Base-by-base conservation (phyloP, 2,113 vertebrate species). In the Alces alces region DNA sequence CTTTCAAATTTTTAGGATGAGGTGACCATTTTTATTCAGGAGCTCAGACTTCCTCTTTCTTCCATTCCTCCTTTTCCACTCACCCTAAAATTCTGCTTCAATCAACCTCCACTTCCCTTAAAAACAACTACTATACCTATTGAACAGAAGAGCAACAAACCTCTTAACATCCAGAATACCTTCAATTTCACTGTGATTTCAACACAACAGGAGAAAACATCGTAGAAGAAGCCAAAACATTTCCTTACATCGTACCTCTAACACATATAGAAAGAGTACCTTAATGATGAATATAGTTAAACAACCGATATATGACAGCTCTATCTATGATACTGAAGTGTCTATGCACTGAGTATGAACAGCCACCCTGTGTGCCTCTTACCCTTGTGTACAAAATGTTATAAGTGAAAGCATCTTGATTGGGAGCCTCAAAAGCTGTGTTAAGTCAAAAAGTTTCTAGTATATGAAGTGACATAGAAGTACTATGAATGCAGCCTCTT, bases 401-500 rank as follows among this genome's bases (percentile, higher is more conserved):
- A 11, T 54, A 94, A 0, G 57, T 33, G 12, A 95, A 90, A 60
- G 45, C 55, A 95, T 10, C 14, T 83, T 97, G 36, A 57, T 15
- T 28, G 55, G 80, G n/a, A 90, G 25, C 58, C 57, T 92, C 50
- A 96, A 82, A 89, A 97, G 3, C 55, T 64, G n/a, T 82, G 64
- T 86, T 82, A 39, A 79, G 92, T 30, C n/a, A 30, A 23, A 28
- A 84, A 86, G 55, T 91, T 86, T 76, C 73, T 87, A 70, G 70
- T 52, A 73, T n/a, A 54, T 95, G 14, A 80, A 76, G 45, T 52
- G 3, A 94, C 61, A 96, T 0, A 93, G n/a, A 93, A 95, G 27
- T 45, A 82, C n/a, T 45, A 88, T 28, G 28, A 97, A 97, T 85
- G 50, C 58, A 96, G 80, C 30, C 83, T 96, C 85, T 55, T 85